These are phyloP conservation scores for Orchesella flavescens DNA, from an alignment of 2,888 invertebrate species.

Conservation along the genomic window DNA sequence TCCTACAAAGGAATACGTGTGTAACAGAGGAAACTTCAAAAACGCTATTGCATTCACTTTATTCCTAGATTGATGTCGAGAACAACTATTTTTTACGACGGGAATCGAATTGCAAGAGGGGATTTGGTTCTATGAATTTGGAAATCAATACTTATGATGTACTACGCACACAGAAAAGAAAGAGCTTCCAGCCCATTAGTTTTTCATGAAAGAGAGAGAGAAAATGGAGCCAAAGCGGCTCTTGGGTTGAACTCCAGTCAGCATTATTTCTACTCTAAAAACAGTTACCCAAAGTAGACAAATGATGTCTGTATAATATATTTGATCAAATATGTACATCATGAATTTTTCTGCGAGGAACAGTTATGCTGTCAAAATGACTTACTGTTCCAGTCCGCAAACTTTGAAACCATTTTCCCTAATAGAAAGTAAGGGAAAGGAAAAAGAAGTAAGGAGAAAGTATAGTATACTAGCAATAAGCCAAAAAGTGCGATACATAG, in stretches of 20 bases:
- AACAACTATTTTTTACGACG: slow-evolving; percentile 7
- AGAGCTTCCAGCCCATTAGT: slow-evolving; percentile 23
- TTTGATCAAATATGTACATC: slow-evolving; percentile 30
- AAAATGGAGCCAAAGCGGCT: background rate
- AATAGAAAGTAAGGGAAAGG: slow-evolving; percentile 6
- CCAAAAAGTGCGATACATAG: background rate
- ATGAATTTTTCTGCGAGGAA: slow-evolving; percentile 11
- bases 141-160: slow-evolving; percentile 31
- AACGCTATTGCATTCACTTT: slow-evolving; percentile 4
- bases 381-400: slow-evolving; percentile 28
- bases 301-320: slow-evolving; percentile 24
- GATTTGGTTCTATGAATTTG: slow-evolving; percentile 19
- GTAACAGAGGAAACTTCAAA: slow-evolving; percentile 16
- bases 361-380: slow-evolving; percentile 47
- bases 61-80: background rate
- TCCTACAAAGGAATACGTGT: background rate
- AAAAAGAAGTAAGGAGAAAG: background rate
- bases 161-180: background rate
- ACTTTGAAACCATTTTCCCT: background rate
- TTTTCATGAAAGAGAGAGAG: background rate
- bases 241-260: slow-evolving; percentile 25
- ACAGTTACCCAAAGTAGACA: slow-evolving; percentile 35
- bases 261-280: slow-evolving; percentile 29
- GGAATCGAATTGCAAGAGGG: background rate
- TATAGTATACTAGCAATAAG: slow-evolving; percentile 14